A percentile compares a stretch with the other conserved stretches of the same genome.
These are phyloP conservation scores for Aplidium turbinatum DNA, from an alignment of 23 tunicate genomes.

Conservation along the genomic window DNA sequence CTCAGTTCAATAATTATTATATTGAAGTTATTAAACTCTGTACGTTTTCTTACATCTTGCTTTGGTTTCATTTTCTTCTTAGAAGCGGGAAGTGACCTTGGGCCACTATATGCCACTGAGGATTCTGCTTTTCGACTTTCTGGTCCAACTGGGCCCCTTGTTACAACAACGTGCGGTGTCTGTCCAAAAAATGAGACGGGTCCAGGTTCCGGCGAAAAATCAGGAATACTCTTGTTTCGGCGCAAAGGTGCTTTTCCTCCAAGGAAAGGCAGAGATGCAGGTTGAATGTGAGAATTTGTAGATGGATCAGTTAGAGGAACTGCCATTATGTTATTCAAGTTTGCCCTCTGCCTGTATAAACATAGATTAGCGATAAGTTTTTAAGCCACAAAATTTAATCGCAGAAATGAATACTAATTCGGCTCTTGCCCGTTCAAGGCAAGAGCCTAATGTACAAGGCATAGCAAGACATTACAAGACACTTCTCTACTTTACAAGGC, in stretches of 20 bases:
- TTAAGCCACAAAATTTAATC: too few relatives aligned
- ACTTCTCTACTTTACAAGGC: too few relatives aligned
- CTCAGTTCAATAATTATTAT: too few relatives aligned
- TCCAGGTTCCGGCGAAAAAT: conserved; percentile 7
- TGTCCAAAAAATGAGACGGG: conserved; percentile 27
- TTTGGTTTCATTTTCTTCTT: too few relatives aligned
- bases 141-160: conserved; percentile 15
- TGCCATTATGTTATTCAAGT: conserved; percentile 38
- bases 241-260: background rate
- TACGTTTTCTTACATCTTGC: too few relatives aligned
- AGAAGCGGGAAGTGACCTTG: conserved; percentile 7
- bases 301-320: conserved; percentile 55
- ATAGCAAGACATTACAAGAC: too few relatives aligned
- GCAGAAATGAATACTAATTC: too few relatives aligned
- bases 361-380: background rate
- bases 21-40: too few relatives aligned
- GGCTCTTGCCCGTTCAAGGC: too few relatives aligned
- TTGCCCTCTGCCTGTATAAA: conserved; percentile 37
- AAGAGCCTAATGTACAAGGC: too few relatives aligned
- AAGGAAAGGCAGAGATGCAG: conserved; percentile 13
- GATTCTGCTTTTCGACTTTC: background rate
- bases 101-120: conserved; percentile 1
- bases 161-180: conserved; percentile 60
- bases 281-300: conserved; percentile 16
- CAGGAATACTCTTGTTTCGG: conserved; percentile 43